Conservation (phyloP, 2,797 vertebrate species). For the Trichosurus vulpecula region DNA sequence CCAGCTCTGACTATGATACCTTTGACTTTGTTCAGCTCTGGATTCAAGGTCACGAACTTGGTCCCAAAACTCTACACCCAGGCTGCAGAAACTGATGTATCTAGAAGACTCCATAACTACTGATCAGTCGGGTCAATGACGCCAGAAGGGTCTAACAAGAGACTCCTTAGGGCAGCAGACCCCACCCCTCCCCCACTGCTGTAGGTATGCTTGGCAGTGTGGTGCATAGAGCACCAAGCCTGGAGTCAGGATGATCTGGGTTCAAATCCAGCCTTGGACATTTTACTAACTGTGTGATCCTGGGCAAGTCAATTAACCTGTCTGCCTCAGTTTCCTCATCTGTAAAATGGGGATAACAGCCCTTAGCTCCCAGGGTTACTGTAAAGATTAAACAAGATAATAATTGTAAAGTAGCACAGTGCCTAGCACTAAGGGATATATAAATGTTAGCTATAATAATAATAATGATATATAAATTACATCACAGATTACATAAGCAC, state of each 20-base stretch:
- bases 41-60: not conserved
- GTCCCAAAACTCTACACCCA: not conserved
- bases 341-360: not conserved
- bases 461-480: too few relatives aligned
- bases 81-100: not conserved
- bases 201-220: not conserved
- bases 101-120: not conserved
- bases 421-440: not conserved
- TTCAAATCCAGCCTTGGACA: not conserved
- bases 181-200: not conserved
- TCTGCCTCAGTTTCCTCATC: not conserved
- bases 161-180: not conserved
- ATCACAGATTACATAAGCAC: too few relatives aligned
- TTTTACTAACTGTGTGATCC: not conserved
- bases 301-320: not conserved
- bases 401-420: not conserved
- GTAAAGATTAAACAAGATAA: not conserved
- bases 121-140: not conserved
- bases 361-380: not conserved
- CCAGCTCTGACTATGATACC: not conserved
- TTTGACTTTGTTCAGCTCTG: not conserved
- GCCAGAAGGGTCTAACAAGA: not conserved
- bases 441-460: not conserved
- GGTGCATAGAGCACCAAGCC: not conserved
- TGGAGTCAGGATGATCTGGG: not conserved